Base-by-base conservation (phyloP, 2,888 invertebrate species). In the Drosophila acutilabella region DNA sequence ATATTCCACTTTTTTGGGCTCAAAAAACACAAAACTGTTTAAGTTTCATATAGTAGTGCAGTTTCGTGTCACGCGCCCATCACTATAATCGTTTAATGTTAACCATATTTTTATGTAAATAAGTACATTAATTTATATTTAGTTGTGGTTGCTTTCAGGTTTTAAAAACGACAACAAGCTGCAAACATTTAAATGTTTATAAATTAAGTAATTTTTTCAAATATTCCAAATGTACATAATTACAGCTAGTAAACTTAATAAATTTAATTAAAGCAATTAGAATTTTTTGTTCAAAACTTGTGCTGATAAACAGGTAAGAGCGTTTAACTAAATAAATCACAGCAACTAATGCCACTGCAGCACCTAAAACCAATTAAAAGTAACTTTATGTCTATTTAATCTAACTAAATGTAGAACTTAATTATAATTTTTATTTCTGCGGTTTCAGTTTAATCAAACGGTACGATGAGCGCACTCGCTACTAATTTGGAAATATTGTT, bases 391-490 rank as follows among this genome's bases (percentile, higher is more conserved):
- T 60, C 16, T 54, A 30, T 45, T 8, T 40, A 6, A 47, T n/a
- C 13, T 16, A 53, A 44, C 30, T 0, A 2, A 23, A 23, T 23
- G 23, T 23, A 23, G 23, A 33, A 26, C 14, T 41, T 42, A 48
- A 40, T 54, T 36, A 14, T 10, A n/a, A 6, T 36, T 18, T 33
- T 41, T 20, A 18, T 42, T 18, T 30, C 42, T 42, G 36, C 59
- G 44, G 10, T 74, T 85, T 30, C 85, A 88, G 83, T 45, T 57
- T 80, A 38, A 76, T 82, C 44, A 71, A 79, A n/a, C 67, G 73
- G 5, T 82, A 81, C 51, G 77, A 71, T 11, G 74, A 75, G 48
- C 79, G 73, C 5, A 64, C 69, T 10, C 82, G 88, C 42, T 85
- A 85, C 69, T 85, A 74, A 64, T 48, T 57, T 64, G 56, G 57